Conservation (phyloP, 2,113 vertebrate species). For the Elgaria multicarinata region DNA sequence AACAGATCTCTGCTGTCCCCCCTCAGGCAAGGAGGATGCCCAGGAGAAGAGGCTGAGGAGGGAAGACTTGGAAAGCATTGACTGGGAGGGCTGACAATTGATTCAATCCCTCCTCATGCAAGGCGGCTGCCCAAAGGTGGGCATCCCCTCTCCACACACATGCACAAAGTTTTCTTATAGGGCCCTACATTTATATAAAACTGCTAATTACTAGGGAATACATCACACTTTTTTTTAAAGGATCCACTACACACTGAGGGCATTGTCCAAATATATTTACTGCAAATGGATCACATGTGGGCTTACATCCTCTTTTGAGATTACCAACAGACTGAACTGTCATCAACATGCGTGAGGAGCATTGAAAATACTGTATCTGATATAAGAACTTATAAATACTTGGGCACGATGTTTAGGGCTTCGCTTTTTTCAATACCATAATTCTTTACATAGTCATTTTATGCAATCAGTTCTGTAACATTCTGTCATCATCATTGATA, state of each 20-base stretch:
- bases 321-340: not conserved
- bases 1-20: not conserved
- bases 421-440: not conserved
- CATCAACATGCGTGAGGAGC: not conserved
- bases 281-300: not conserved
- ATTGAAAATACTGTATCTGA: not conserved
- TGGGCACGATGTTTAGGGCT: not conserved
- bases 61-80: too few species aligned
- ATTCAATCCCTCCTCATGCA: too few species aligned
- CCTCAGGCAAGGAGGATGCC: too few species aligned
- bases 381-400: not conserved
- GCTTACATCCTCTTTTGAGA: not conserved
- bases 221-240: too few species aligned
- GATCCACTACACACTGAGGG: not conserved
- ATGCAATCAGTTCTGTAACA: not conserved
- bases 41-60: too few species aligned
- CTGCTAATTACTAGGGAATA: too few species aligned
- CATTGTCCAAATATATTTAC: not conserved
- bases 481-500: not conserved
- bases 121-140: too few species aligned
- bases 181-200: too few species aligned
- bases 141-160: too few species aligned
- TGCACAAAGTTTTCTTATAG: too few species aligned
- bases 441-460: not conserved
- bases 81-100: too few species aligned